Evolutionary conservation across 2,888 invertebrate species (phyloP), one percentile per base, ranked within the genome.

Genomic region (Cryptocephalus primarius): DNA sequence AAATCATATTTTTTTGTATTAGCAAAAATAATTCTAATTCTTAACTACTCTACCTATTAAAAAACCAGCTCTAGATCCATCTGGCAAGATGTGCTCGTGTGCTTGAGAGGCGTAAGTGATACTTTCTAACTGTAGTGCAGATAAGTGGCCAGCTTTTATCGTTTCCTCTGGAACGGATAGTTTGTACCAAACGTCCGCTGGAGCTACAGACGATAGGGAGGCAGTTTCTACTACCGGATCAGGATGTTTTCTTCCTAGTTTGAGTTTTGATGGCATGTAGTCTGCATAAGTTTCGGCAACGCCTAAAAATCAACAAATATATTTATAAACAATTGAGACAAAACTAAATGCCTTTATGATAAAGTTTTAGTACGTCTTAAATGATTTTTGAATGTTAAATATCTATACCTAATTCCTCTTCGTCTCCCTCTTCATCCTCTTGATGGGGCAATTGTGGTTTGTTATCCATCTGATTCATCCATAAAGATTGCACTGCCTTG

Each of bases 201-300:
- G 93, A 62, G 91, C 90, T 44, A 97, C 95, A 36, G 93, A 94
- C 0, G 95, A 92, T 40, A 99, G 75, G 0, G 97, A 96, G 8
- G 95, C 95, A 0, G 99, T 99, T 71, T 99, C 99, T 8, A 99
- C 99, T 8, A 99, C 97, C 0, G 93, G 88, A 73, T 99, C 99
- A 0, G 99, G 99, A 78, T 99, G 99, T 64, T 92, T 90, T 59
- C 83, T 83, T 9, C 99, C 99, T 44, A 94, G 73, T 72, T 91
- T 91, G 59, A 95, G 74, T 77, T 99, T 99, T 1, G 88, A 79
- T 1, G 99, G 99, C 89, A 92, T 93, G 67, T 99, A 99, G 64
- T 97, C 95, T 8, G 94, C 88, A 66, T 97, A 99, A 0, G 97
- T 99, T 71, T 99, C 99, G 0, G 96, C 95, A 12, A 96, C 93